These are phyloP conservation scores for Tetrao urogallus DNA, from an alignment of 2,113 vertebrate genomes.

Conservation along the genomic window DNA sequence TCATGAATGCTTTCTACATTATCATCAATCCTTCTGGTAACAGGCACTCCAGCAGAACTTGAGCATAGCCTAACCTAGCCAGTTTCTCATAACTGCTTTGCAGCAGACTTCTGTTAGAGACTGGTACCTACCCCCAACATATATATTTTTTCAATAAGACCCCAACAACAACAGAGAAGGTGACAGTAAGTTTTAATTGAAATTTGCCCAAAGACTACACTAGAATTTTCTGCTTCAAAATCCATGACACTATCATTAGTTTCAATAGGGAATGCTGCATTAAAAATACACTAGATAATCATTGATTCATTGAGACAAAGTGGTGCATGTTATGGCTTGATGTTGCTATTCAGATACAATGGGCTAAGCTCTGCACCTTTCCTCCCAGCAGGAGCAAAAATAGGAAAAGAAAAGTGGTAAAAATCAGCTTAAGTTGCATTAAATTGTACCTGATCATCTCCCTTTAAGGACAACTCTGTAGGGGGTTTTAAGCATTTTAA, in stretches of 20 bases:
- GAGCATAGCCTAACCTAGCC: background rate
- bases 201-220: background rate
- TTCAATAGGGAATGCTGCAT: background rate
- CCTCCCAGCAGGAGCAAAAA: background rate
- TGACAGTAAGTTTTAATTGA: background rate
- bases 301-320: background rate
- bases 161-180: background rate
- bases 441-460: background rate
- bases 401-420: background rate
- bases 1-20: constrained; percentile 61
- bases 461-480: constrained; percentile 13
- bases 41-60: constrained; percentile 39
- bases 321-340: background rate
- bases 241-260: background rate
- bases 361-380: background rate
- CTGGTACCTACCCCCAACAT: background rate
- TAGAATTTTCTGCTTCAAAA: background rate
- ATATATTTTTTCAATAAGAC: background rate
- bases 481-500: background rate
- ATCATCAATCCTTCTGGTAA: constrained; percentile 55
- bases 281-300: background rate
- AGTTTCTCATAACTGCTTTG: constrained; percentile 12
- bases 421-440: constrained; percentile 20
- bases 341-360: background rate
- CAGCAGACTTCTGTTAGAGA: background rate